Evolutionary conservation across 2,113 vertebrate genomes (phyloP), one percentile per base, ranked within the genome.

Genomic region (Elephas maximus): DNA sequence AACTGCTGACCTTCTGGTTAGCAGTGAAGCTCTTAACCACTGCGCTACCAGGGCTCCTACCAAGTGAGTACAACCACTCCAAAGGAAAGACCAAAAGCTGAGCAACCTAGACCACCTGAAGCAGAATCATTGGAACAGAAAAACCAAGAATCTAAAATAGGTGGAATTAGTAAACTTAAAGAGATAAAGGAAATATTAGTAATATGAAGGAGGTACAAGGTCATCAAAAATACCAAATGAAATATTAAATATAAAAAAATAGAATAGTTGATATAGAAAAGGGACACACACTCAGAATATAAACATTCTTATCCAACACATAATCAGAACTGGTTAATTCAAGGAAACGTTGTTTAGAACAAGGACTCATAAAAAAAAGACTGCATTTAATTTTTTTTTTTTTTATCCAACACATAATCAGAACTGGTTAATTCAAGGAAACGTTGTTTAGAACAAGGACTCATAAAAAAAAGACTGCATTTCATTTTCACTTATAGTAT

Each of bases 401-500:
- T 89, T 80, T 93, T 79, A 62, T 45, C 10, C 26, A 90, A 80
- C 51, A 30, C 48, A 48, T 48, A 48, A 48, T 48, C 48, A 48
- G 48, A 48, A 48, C 48, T 48, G 48, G 48, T 48, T 10, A 48
- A 48, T 48, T 48, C 10, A 10, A 8, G 48, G 48, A 48, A 48
- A 48, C 7, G 48, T 48, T 10, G 10, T 48, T 48, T 48, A 48
- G 10, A 48, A 48, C 48, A 48, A 48, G 10, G 48, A 6, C 48
- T 48, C 48, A 48, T 48, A 48, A 65, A 84, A 84, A 20, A 83
- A 51, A 85, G 57, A 73, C 2, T 57, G 60, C 18, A 67, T 88
- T 90, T 88, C 33, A 44, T 93, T 91, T 60, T 91, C n/a, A 86
- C 17, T 90, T 80, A 21, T 28, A 79, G 65, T 80, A 21, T 28